Conservation (phyloP, 1,140 invertebrate genomes). For the Atta colombica region DNA sequence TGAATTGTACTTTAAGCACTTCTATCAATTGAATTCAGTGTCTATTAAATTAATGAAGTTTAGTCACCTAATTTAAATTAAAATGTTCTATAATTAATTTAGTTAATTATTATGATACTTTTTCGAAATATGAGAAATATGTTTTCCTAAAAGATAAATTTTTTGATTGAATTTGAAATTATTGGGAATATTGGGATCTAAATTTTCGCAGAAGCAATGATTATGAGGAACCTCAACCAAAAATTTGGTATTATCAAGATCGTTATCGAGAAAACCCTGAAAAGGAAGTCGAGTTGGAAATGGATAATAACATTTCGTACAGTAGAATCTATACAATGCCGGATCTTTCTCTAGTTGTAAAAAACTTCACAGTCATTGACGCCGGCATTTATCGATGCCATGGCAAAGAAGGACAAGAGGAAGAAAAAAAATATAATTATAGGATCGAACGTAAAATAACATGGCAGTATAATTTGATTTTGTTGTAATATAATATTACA, state of each 20-base stretch:
- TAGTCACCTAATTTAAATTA: background rate
- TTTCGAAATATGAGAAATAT: background rate
- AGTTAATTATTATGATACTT: background rate
- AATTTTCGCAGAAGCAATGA: slow-evolving; percentile 72
- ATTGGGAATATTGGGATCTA: background rate
- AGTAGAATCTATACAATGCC: slow-evolving; percentile 83
- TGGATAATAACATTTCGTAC: slow-evolving; percentile 84
- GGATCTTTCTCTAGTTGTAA: slow-evolving; percentile 85
- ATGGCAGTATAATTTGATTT: slow-evolving; percentile 43
- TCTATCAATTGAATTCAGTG: background rate
- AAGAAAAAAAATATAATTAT: slow-evolving; percentile 86
- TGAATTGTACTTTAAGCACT: background rate
- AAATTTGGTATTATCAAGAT: slow-evolving; percentile 87
- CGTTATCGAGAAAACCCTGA: slow-evolving; percentile 74
- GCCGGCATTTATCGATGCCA: slow-evolving; percentile 87
- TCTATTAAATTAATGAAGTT: background rate
- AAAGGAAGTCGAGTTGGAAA: slow-evolving; percentile 85
- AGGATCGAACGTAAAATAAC: slow-evolving; percentile 85
- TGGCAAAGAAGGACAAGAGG: slow-evolving; percentile 83
- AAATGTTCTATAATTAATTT: background rate
- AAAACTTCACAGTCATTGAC: slow-evolving; percentile 81
- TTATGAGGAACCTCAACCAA: slow-evolving; percentile 82
- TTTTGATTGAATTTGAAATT: background rate
- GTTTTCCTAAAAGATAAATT: background rate
- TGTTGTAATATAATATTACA: background rate